Base-by-base conservation (phyloP, 2,797 vertebrate species). In the Trachurus trachurus region DNA sequence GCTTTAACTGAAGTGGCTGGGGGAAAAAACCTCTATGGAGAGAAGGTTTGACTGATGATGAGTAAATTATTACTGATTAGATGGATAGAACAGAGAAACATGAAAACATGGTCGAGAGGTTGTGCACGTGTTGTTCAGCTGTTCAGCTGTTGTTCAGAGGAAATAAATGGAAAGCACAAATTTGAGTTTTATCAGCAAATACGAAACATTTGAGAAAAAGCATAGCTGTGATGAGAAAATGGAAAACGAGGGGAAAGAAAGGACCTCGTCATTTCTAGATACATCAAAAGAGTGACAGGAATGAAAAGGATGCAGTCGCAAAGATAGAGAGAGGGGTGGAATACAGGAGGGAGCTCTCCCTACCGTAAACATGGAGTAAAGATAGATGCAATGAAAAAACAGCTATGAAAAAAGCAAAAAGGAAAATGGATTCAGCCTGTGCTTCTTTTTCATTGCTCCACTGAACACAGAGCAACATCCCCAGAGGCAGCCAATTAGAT, bases 401-500 rank as follows among this genome's bases (percentile, higher is more conserved):
- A 60, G 50, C 45, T 77, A 59, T 34, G 13, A 10, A 39, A 16
- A 11, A 68, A 76, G 64, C 65, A 57, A 39, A n/a, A 34, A 16
- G 40, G 56, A 79, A 84, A 85, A 88, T 54, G 70, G 71, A 89
- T 87, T 83, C 83, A 71, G 87, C 80, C 69, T 81, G 67, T 71
- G 83, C 87, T 71, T 84, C 60, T 80, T 86, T 87, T 83, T 88
- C 52, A 62, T 73, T 85, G 89, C 89, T 91, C 78, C 87, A 85
- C 81, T 90, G 84, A 92, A 80, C 90, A 91, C 78, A 60, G 75
- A 88, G 79, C 84, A 91, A 86, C 87, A 78, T 89, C 79, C 87
- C 93, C 85, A 83, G 80, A 92, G 92, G 90, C 90, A 69, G 80
- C 93, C 92, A 94, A 84, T 94, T 59, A 87, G 74, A 89, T 66